Evolutionary conservation across 2,888 invertebrate species (phyloP).

Genomic region (Drosophila silvestris): DNA sequence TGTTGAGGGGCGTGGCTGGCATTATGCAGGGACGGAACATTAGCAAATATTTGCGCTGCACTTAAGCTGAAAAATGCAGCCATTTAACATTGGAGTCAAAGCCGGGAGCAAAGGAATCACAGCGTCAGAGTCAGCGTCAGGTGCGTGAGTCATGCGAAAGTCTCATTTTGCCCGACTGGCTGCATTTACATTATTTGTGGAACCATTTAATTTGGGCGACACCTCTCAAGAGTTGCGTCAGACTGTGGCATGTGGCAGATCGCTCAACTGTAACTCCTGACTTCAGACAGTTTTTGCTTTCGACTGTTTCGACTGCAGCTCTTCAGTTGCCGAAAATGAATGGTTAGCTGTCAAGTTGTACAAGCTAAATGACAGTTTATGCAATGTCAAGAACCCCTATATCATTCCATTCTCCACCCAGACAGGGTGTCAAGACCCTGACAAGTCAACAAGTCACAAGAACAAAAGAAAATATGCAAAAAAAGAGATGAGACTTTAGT

Average conservation of each 20-base stretch:
- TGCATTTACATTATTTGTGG: constrained; percentile 28
- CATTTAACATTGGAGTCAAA: constrained; percentile 57
- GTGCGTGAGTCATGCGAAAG: constrained; percentile 67
- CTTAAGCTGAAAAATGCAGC: constrained; percentile 72
- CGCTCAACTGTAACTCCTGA: constrained; percentile 27
- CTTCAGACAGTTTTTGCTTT: constrained; percentile 24
- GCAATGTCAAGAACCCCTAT: constrained; percentile 61
- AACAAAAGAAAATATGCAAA: constrained; percentile 31
- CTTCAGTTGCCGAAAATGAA: constrained; percentile 59
- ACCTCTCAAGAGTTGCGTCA: constrained; percentile 40
- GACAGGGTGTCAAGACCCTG: constrained; percentile 46
- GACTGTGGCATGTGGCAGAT: constrained; percentile 21
- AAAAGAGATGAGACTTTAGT: constrained; percentile 9
- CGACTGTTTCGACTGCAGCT: constrained; percentile 26
- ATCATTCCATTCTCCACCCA: constrained; percentile 17
- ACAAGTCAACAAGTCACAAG: constrained; percentile 59
- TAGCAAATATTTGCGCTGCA: constrained; percentile 81
- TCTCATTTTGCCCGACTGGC: constrained; percentile 56
- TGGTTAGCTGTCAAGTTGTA: constrained; percentile 76
- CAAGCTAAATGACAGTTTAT: constrained; percentile 78
- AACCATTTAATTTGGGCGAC: constrained; percentile 69
- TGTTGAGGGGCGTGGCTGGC: constrained; percentile 25
- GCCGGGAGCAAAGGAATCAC: constrained; percentile 33
- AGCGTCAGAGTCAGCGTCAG: constrained; percentile 35
- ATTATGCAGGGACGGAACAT: constrained; percentile 68